phyloP scores from a whole-genome alignment of 2,888 invertebrate genomes.

The Dicranocentrus wangi region DNA sequence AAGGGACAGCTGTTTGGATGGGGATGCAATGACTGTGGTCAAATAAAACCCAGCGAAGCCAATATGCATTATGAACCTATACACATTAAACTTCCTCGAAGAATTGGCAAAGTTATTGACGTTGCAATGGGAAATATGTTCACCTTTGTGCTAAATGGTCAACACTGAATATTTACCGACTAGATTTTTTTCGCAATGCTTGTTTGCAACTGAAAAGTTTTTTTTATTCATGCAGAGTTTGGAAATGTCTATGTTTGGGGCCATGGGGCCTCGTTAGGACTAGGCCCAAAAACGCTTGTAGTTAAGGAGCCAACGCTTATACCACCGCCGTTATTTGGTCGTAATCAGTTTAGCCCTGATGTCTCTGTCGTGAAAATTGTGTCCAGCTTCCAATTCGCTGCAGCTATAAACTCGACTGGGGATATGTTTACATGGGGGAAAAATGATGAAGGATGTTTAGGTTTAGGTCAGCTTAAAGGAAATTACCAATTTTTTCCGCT shows the following conservation, averaged over 20 bases:
- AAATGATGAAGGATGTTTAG: constrained; percentile 88
- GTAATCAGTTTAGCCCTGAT: constrained; percentile 86
- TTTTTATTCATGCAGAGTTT: constrained; percentile 80
- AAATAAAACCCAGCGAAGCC: constrained; percentile 79
- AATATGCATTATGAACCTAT: constrained; percentile 84
- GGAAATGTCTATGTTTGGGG: constrained; percentile 96
- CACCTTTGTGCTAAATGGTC: constrained; percentile 88
- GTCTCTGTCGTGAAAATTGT: constrained; percentile 80
- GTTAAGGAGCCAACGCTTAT: constrained; percentile 82
- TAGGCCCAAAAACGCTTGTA: constrained; percentile 86
- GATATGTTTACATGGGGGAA: constrained; percentile 94
- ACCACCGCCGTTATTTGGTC: constrained; percentile 88
- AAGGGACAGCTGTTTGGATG: constrained; percentile 95
- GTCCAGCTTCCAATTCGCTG: constrained; percentile 85
- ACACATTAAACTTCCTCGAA: constrained; percentile 79
- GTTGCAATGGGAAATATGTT: constrained; percentile 90
- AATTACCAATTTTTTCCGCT: constrained; percentile 66
- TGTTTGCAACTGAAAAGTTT: no score
- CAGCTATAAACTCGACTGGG: constrained; percentile 87
- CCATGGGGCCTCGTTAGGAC: constrained; percentile 88
- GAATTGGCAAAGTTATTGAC: constrained; percentile 85
- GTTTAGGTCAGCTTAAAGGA: constrained; percentile 80
- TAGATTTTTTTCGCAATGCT: no score
- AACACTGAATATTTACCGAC: no score
- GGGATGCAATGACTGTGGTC: constrained; percentile 96